Percentiles rank a stretch among this genome's conserved stretches.
Evolutionary conservation across 2,797 vertebrate species (phyloP).

Genomic region (Halcyon chelicuti): DNA sequence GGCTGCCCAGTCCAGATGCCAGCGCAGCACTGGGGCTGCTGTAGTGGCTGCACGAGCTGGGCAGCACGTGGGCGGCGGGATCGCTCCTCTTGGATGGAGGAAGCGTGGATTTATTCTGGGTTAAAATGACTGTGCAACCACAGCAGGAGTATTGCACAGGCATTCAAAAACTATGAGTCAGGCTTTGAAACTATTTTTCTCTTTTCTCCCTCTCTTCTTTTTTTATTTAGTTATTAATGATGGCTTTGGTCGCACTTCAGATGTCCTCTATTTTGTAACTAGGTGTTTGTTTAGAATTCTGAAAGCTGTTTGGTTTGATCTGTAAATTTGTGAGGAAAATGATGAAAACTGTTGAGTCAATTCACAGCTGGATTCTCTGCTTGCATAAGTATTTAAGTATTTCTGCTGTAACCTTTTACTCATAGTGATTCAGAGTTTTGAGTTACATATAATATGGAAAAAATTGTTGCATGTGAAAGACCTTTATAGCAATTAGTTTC

Average conservation of each 20-base stretch:
- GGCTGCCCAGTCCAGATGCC: background rate
- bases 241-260: background rate
- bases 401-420: constrained; percentile 2
- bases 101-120: background rate
- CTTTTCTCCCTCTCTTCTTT: too few species aligned
- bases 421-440: background rate
- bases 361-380: background rate
- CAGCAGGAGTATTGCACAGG: background rate
- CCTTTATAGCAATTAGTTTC: constrained; percentile 1
- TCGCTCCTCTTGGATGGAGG: background rate
- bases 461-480: background rate
- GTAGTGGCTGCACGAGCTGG: background rate
- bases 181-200: background rate
- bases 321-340: background rate
- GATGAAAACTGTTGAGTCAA: background rate
- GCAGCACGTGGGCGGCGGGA: background rate
- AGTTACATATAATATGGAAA: background rate
- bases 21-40: background rate
- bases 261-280: background rate
- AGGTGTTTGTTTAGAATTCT: background rate
- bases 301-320: background rate
- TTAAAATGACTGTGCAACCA: background rate
- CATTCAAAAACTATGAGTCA: constrained; percentile 1
- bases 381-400: background rate
- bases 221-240: fast-evolving